Conservation (phyloP, 2,113 vertebrate species). For the Dasyprocta punctata region DNA sequence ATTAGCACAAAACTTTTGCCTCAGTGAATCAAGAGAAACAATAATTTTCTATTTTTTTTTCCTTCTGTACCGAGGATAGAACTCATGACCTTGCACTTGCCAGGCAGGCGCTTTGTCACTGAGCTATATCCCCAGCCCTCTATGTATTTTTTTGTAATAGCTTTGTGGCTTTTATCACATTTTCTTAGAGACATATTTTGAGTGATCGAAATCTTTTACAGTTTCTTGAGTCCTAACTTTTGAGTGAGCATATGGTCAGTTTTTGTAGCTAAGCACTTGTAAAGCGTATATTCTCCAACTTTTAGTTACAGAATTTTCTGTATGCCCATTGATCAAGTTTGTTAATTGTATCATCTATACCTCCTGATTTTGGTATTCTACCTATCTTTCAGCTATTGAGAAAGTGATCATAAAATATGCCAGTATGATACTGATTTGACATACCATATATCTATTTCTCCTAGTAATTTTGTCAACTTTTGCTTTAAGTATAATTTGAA, state of each 20-base stretch:
- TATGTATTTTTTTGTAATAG: neutral
- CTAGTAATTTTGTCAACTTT: conserved; percentile 21
- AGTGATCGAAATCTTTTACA: neutral
- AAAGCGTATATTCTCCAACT: neutral
- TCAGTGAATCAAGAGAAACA: too few relatives aligned
- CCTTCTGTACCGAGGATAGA: too few relatives aligned
- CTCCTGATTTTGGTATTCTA: neutral
- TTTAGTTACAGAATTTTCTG: neutral
- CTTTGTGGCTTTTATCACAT: conserved; percentile 7
- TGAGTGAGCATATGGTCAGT: neutral
- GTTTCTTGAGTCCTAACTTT: neutral
- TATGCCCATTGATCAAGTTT: neutral
- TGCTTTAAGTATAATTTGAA: conserved; percentile 5
- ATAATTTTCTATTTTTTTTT: too few relatives aligned
- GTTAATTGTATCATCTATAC: neutral
- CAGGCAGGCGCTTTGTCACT: too few relatives aligned
- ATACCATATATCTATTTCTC: neutral
- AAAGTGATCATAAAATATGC: neutral
- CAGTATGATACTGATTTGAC: neutral
- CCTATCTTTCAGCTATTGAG: conserved; percentile 24
- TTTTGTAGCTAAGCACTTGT: neutral
- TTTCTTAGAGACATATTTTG: conserved; percentile 31
- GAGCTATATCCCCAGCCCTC: too few relatives aligned
- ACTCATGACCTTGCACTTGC: too few relatives aligned
- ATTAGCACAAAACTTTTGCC: too few relatives aligned